Percentiles rank a stretch among this genome's conserved stretches.
Conservation (phyloP, 2,113 vertebrate species). For the Rhizomys pruinosus region DNA sequence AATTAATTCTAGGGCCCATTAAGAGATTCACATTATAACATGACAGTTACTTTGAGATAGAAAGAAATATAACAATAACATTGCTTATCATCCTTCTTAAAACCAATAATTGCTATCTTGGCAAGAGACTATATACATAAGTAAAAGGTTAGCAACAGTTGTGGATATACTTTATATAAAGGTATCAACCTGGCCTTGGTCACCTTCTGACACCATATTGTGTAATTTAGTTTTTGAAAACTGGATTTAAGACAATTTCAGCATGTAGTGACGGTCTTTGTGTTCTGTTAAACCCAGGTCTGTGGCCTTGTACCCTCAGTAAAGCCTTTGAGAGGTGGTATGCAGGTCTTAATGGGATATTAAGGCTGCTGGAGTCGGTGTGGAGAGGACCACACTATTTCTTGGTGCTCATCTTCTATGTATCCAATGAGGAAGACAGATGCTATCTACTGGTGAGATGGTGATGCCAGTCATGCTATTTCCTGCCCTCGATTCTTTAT, state of each 20-base stretch:
- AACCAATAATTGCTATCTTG: neutral
- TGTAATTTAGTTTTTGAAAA: too few species aligned
- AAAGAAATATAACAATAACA: too few species aligned
- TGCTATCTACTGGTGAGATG: neutral
- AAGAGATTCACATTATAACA: too few species aligned
- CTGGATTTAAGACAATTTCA: neutral
- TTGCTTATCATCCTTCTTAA: neutral
- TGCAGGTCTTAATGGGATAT: neutral
- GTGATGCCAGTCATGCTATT: neutral
- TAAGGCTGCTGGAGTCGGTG: neutral
- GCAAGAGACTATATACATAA: neutral
- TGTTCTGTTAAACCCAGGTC: neutral
- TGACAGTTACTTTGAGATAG: too few species aligned
- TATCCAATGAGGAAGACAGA: neutral
- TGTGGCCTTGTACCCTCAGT: neutral
- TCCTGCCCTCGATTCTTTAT: neutral
- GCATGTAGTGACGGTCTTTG: neutral
- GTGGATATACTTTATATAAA: neutral
- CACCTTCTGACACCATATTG: neutral
- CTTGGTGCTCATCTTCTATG: neutral
- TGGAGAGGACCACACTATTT: accelerated
- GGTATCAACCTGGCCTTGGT: neutral
- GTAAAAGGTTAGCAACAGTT: neutral
- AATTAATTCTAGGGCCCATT: too few species aligned
- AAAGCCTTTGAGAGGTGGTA: neutral